A percentile compares a stretch with the other conserved stretches of the same genome.
phyloP scores from a whole-genome alignment of 2,113 vertebrate species.

The Phycodurus eques region DNA sequence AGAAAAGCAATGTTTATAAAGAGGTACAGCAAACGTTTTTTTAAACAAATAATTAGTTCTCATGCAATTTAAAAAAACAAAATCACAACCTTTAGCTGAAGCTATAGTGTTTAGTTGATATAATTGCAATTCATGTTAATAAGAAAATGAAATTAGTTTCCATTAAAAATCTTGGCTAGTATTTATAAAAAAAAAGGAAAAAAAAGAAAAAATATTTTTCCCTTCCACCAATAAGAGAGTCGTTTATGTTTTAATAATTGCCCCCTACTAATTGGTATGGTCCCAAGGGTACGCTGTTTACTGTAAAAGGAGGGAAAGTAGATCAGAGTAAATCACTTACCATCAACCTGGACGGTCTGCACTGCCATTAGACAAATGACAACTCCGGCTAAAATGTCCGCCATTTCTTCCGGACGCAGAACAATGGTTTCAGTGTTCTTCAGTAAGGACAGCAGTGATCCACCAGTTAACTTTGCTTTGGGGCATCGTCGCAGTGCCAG shows the following conservation, averaged over 20 bases:
- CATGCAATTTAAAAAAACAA: neutral
- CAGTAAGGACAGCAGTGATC: constrained; percentile 10
- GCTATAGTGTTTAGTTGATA: neutral
- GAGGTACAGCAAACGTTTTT: neutral
- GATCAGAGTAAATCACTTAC: constrained; percentile 43
- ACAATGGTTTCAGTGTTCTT: constrained; percentile 1
- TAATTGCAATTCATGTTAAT: neutral
- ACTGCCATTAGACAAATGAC: constrained; percentile 52
- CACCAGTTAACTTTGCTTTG: constrained; percentile 13
- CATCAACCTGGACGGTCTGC: constrained; percentile 46
- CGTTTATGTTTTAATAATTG: neutral
- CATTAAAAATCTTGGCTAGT: neutral
- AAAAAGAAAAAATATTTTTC: too few relatives aligned
- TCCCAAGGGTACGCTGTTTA: neutral
- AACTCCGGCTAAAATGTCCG: constrained; percentile 41
- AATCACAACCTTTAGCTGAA: neutral
- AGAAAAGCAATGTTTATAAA: constrained; percentile 3
- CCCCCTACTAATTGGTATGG: neutral
- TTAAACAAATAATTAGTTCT: neutral
- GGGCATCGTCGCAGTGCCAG: constrained; percentile 31
- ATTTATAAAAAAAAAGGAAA: neutral
- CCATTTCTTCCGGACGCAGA: constrained; percentile 31
- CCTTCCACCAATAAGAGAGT: too few relatives aligned
- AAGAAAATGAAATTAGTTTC: neutral
- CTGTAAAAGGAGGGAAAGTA: neutral